Base-by-base conservation (phyloP, 2,797 vertebrate genomes). In the Cephalopachus bancanus region DNA sequence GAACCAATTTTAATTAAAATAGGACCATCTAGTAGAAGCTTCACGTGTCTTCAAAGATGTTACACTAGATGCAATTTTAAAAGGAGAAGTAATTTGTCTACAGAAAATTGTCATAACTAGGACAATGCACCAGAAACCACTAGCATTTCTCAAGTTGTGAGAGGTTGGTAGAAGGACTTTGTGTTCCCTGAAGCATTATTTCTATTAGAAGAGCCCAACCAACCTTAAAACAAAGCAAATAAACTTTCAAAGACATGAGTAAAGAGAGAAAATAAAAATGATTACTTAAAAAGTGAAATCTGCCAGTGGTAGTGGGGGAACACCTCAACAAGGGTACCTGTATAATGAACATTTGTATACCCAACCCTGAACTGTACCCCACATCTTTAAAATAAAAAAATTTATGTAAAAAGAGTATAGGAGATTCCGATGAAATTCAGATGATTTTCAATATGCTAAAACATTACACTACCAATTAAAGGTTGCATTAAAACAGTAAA, bases 1-100 rank as follows among this genome's bases (percentile, higher is more conserved):
- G 49, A 89, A 51, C 97, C 59, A 44, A 71, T 91, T 88, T 89
- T 81, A 94, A 88, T 92, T 88, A 94, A 97, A 95, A 67, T 84
- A 84, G 24, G 26, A 94, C 92, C 81, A 55, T 55, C 57, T 93
- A 44, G 59, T 22, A 92, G 55, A 92, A 44, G 15, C 24, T 93
- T 92, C 88, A 72, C 19, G 83, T 44, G 16, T 81, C 86, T 94
- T 95, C 76, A 81, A 74, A 65, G 22, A 87, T 89, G 74, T 94
- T 67, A 65, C 1, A 57, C 19, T 24, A 53, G 57, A 79, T 65
- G 37, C 33, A 91, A 71, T 71, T 79, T 37, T 91, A 44, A 92
- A 92, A 85, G 53, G 57, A 83, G 83, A 93, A 85, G 51, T 55
- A 85, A 90, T 55, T 78, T 90, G 30, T 85, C 51, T 85, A 57